phyloP scores from a whole-genome alignment of 1,140 invertebrate species.

The Drosophila ercepeae region DNA sequence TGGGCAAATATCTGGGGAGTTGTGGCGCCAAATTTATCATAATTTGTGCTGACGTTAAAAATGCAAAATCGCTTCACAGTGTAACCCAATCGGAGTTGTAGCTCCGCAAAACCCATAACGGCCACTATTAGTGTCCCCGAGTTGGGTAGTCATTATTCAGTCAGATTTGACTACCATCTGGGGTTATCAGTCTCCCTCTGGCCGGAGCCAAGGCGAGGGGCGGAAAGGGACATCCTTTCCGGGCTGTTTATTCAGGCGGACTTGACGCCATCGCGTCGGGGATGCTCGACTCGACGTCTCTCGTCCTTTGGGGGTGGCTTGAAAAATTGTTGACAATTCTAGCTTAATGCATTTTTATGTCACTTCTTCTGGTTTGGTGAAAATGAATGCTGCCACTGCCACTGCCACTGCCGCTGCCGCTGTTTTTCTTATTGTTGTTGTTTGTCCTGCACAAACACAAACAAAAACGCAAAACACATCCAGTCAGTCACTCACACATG shows the following conservation, averaged over 20 bases:
- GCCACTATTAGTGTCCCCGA: constrained; percentile 58
- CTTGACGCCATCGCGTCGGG: constrained; percentile 70
- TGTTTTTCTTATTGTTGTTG: constrained; percentile 58
- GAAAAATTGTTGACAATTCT: constrained; percentile 81
- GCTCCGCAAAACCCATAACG: constrained; percentile 21
- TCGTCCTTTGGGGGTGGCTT: constrained; percentile 38
- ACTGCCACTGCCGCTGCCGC: not conserved
- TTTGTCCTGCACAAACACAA: constrained; percentile 50
- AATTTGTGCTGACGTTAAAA: constrained; percentile 69
- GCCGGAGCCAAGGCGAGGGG: constrained; percentile 7
- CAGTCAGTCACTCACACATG: constrained; percentile 47
- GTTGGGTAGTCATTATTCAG: constrained; percentile 71
- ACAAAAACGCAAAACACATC: constrained; percentile 18
- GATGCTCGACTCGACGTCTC: constrained; percentile 41
- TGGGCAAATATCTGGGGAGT: not conserved
- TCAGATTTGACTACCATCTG: constrained; percentile 55
- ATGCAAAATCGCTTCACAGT: constrained; percentile 63
- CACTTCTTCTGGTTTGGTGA: constrained; percentile 65
- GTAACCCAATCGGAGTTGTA: constrained; percentile 50
- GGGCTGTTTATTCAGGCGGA: constrained; percentile 66
- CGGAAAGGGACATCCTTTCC: constrained; percentile 15
- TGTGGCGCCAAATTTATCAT: constrained; percentile 69
- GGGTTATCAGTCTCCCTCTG: constrained; percentile 35
- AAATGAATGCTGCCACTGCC: constrained; percentile 40
- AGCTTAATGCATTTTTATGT: constrained; percentile 79